Percentiles rank a stretch among this genome's conserved stretches.
phyloP scores from a whole-genome alignment of 37 sponge, comb jelly and placozoan species.

The Geodia barretti region DNA sequence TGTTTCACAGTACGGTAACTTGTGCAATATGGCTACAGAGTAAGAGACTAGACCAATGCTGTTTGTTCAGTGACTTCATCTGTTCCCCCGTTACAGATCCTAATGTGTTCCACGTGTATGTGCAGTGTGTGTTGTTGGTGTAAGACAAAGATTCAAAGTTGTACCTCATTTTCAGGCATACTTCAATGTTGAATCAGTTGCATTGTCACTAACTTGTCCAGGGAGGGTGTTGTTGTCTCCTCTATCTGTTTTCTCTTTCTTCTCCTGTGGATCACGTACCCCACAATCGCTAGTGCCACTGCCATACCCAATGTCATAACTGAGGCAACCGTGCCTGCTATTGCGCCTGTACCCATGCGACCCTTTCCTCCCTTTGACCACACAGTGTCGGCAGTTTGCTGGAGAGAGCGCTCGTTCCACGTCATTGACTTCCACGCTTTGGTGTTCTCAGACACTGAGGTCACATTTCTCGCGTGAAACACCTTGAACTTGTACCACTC shows the following conservation, averaged over 20 bases:
- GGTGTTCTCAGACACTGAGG: not conserved
- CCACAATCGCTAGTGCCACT: not conserved
- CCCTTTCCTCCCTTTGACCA: not conserved
- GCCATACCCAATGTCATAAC: not conserved
- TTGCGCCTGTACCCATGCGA: not conserved
- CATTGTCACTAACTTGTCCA: not conserved
- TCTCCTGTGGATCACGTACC: not conserved
- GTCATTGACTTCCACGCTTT: not conserved
- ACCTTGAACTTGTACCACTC: not conserved
- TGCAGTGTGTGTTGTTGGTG: too few relatives aligned
- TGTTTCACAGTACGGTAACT: too few relatives aligned
- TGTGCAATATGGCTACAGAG: too few relatives aligned
- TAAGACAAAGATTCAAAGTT: too few relatives aligned
- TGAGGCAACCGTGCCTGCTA: not conserved
- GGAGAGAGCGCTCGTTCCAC: not conserved
- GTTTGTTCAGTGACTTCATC: not conserved
- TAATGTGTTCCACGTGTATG: too few relatives aligned
- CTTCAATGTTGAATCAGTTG: too few relatives aligned
- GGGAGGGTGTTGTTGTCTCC: not conserved
- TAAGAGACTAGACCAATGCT: not conserved
- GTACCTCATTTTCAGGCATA: too few relatives aligned
- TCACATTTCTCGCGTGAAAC: not conserved
- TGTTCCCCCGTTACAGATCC: too few relatives aligned
- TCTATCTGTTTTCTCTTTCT: not conserved
- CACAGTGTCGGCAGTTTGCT: not conserved